Evolutionary conservation across 2,113 vertebrate genomes (phyloP), one percentile per base, ranked within the genome.

Genomic region (Pseudorectes ferrugineus): DNA sequence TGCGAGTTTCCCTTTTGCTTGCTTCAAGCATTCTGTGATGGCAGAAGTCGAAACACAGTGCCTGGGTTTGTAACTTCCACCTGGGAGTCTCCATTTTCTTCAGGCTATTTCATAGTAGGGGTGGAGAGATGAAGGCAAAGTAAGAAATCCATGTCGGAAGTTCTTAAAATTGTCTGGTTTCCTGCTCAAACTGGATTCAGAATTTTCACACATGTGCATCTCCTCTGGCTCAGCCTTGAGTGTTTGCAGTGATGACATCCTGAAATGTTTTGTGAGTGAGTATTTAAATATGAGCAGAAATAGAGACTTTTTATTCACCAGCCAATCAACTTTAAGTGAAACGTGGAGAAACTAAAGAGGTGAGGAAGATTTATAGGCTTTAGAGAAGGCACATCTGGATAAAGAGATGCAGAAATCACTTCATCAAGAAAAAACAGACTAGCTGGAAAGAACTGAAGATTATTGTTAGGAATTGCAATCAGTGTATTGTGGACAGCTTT

Each of bases 401-500:
- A 93, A 91, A 93, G 35, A 93, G 54, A 92, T 58, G 91, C 26
- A 51, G 63, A 77, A 93, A 93, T 88, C 89, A 97, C 94, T 96
- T 96, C n/a, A 92, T 95, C 75, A 93, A 71, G 81, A 14, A 54
- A 79, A 93, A 82, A 26, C 77, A 94, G 91, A 15, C 58, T 66
- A 62, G 73, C 20, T 89, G 89, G 74, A 85, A 95, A 94, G 58
- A 67, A 43, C 11, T 62, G 74, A 73, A 76, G 38, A 10, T 76
- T 70, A 70, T 54, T 95, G 71, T 85, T 93, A 80, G 81, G 74
- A 92, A 88, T 71, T 89, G 49, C 42, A 88, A 28, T 93, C 82
- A 57, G 23, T 66, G 62, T 76, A 15, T 61, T 46, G 58, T 59
- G 51, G 59, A 62, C 87, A 85, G 46, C 63, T 77, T 83, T 92